Base-by-base conservation (phyloP, 2,888 invertebrate genomes). In the Danaus chrysippus region DNA sequence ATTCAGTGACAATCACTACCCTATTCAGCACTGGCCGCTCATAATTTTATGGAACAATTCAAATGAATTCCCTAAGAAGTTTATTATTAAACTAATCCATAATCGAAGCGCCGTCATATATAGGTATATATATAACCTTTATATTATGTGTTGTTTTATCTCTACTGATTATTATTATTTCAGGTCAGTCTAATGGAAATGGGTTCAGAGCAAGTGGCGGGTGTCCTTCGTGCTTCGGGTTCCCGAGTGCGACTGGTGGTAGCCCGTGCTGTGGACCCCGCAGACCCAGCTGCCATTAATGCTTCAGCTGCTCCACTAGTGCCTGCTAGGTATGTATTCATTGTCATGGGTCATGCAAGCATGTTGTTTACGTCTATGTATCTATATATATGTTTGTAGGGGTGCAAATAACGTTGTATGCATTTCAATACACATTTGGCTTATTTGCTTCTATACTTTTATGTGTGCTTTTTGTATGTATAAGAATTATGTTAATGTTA, bases 121-220 rank as follows among this genome's bases (percentile, higher is more conserved):
- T n/a, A n/a, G n/a, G n/a, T n/a, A n/a, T n/a, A n/a, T n/a, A n/a
- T n/a, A n/a, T n/a, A n/a, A n/a, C n/a, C 5, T 34, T 5, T 5
- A 34, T 34, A 34, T 34, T 34, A 34, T 34, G 23, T 34, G 6
- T 34, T 34, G 2, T 12, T 12, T 42, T n/a, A 12, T n/a, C 43
- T 43, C 5, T n/a, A 43, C 12, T 12, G 12, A 43, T n/a, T 3
- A 46, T 15, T 10, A 46, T 3, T 9, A 46, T 49, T 65, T 1
- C 63, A 91, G 91, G 90, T 84, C 41, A 84, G 82, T 66, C 92
- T 99, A 60, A 96, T 98, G 75, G 99, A 99, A 79, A 98, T 99
- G 98, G 98, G 98, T 11, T 99, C 99, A 34, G 99, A 99, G 86
- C 97, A 97, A 87, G 98, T 99, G 73, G 99, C 99, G 19, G 95